Evolutionary conservation across 2,888 invertebrate genomes (phyloP).

Genomic region (Rugalucina vietnamica): DNA sequence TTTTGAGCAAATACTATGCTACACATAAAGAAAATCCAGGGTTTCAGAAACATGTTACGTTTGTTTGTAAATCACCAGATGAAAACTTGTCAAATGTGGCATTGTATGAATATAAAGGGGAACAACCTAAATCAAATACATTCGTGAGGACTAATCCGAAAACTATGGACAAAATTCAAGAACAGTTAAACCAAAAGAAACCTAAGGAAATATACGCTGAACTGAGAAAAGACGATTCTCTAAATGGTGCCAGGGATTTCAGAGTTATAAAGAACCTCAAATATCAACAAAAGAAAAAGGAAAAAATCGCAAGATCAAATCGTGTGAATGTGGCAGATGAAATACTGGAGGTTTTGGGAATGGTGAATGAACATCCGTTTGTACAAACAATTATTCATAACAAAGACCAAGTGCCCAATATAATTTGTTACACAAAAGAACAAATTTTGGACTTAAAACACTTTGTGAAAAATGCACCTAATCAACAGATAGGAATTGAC

Average conservation of each 20-base stretch:
- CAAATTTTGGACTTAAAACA: constrained; percentile 33
- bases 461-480: neutral
- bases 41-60: neutral
- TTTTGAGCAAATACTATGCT: neutral
- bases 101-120: neutral
- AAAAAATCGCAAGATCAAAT: neutral
- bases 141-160: neutral
- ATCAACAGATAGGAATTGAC: neutral
- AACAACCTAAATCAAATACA: neutral
- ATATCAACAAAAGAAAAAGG: neutral
- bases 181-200: neutral
- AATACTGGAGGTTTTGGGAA: neutral
- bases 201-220: constrained; percentile 2
- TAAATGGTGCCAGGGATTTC: neutral
- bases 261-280: neutral
- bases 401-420: constrained; percentile 19
- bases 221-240: neutral
- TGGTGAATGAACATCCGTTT: neutral
- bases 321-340: neutral
- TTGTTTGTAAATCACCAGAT: neutral
- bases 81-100: neutral
- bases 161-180: neutral
- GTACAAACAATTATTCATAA: constrained; percentile 14
- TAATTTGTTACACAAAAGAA: constrained; percentile 10
- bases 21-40: neutral